phyloP scores from a whole-genome alignment of 2,797 vertebrate genomes.

The Lycodopsis pacificus region DNA sequence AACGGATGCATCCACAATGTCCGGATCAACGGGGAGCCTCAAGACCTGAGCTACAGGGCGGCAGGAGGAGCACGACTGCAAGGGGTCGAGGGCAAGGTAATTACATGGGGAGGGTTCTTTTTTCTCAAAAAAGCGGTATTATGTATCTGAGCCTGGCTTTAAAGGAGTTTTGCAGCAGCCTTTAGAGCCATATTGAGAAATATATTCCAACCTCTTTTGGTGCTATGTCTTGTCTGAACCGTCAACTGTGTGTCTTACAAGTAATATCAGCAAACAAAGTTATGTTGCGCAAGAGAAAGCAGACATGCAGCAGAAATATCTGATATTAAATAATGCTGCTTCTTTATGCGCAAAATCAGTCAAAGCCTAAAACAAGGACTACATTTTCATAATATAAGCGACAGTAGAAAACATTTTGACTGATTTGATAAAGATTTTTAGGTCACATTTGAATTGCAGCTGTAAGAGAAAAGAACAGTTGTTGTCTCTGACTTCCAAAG shows the following conservation, averaged over 20 bases:
- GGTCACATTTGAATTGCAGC: background rate
- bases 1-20: conserved; percentile 96
- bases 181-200: background rate
- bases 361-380: no score
- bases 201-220: background rate
- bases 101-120: background rate
- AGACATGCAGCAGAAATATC: background rate
- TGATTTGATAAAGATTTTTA: background rate
- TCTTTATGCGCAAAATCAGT: background rate
- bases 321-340: background rate
- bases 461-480: no score
- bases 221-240: background rate
- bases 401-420: background rate
- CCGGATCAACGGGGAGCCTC: conserved; percentile 93
- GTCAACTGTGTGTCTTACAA: background rate
- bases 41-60: conserved; percentile 89
- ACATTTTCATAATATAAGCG: background rate
- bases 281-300: conserved; percentile 3
- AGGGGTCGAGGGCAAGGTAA: conserved; percentile 80
- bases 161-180: background rate
- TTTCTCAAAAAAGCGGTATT: background rate
- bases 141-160: background rate
- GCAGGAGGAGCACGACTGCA: conserved; percentile 80
- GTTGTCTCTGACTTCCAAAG: background rate
- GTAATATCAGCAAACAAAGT: background rate